Percentiles rank a stretch among this genome's conserved stretches.
Conservation (phyloP, 1,140 invertebrate species). For the Protaetia brevitarsis region DNA sequence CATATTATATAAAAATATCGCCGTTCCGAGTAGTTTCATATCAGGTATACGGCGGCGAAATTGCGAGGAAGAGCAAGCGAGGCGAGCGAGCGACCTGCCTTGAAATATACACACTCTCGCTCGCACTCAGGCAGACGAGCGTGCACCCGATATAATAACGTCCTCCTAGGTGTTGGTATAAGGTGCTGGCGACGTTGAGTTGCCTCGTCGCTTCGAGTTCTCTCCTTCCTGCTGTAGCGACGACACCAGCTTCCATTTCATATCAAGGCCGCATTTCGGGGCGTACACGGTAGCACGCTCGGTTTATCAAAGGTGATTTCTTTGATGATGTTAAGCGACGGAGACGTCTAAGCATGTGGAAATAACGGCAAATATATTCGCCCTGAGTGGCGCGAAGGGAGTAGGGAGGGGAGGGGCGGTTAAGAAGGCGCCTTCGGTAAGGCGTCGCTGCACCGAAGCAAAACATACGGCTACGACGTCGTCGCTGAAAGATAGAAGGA, state of each 20-base stretch:
- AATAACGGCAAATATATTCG: conserved; percentile 33
- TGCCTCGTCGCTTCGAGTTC: too few relatives aligned
- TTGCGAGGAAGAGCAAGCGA: too few relatives aligned
- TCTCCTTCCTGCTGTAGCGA: background rate
- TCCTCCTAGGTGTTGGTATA: too few relatives aligned
- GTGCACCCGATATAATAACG: too few relatives aligned
- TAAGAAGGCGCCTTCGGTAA: background rate
- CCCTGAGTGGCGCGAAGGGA: background rate
- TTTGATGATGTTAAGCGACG: conserved; percentile 35
- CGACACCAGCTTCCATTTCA: conserved; percentile 14
- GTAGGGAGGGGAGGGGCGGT: background rate
- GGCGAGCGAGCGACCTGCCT: too few relatives aligned
- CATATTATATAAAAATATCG: too few relatives aligned
- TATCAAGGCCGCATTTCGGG: conserved; percentile 32
- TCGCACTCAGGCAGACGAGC: too few relatives aligned
- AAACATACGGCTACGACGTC: background rate
- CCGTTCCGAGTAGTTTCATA: too few relatives aligned
- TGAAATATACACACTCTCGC: too few relatives aligned
- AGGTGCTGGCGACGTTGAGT: too few relatives aligned
- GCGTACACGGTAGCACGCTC: conserved; percentile 36
- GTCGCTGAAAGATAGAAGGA: background rate
- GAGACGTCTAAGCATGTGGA: conserved; percentile 38
- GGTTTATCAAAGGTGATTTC: conserved; percentile 39
- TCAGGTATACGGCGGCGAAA: too few relatives aligned
- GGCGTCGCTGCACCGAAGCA: background rate